Base-by-base conservation (phyloP, 2,797 vertebrate genomes). In the Chaunax sp. region DNA sequence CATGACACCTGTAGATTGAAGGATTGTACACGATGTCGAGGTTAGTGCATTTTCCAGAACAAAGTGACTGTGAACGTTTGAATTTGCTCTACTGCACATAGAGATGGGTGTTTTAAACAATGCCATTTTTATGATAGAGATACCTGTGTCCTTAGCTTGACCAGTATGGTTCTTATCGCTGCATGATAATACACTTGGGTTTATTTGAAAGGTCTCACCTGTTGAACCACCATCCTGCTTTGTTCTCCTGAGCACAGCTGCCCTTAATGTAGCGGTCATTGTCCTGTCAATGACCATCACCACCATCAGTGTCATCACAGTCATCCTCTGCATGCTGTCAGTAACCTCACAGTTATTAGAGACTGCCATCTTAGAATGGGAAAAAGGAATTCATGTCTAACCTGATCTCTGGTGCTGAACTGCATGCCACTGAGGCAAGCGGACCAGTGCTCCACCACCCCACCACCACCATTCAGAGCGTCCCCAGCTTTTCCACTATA, bases 181-280 rank as follows among this genome's bases (percentile, higher is more conserved):
- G 33, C 8, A 35, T 35, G 33, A 35, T 11, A 35, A 35, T 11
- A 35, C 33, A 10, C 28, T 44, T 43, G 23, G 9, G 2, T 38
- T 23, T 35, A 7, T 77, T 41, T 9, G 6, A 51, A 59, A 64
- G 30, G 22, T 38, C 78, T 82, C 88, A 97, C 96, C 96, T 96
- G 92, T 97, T 97, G 71, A 94, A 98, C 96, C 96, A 98, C 96
- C 96, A 97, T 12, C 96, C 96, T 0, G 92, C 93, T 46, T 87
- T 85, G 74, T 94, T 96, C 85, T 97, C 96, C 68, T 84, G 51
- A 1, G 96, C 95, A 69, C 96, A 98, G 90, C 85, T 97, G 78
- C 96, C 96, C 54, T 92, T 88, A 61, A 91, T 77, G 86, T 93
- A 97, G 47, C 94, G 94, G 77, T 97, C 96, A 0, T 97, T 95